Evolutionary conservation across 2,888 invertebrate species (phyloP), one percentile per base, ranked within the genome.

Genomic region (Nomada ruficornis): DNA sequence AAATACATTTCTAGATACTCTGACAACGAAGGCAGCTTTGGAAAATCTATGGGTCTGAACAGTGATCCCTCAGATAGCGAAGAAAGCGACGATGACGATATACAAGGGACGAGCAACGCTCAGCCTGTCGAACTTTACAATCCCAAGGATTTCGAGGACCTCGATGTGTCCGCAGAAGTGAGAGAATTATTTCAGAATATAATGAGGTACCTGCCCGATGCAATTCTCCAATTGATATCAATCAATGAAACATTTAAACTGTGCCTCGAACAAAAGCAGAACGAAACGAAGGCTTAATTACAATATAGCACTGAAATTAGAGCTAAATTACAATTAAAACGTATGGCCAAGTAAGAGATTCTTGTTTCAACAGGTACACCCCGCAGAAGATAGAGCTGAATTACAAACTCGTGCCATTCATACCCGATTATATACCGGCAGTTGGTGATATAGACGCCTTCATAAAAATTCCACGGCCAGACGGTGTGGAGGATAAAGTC

Each of bases 381-480:
- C 98, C 99, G 0, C 98, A 98, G 94, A 96, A 98, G 94, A 97
- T 98, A 73, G 98, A 98, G 88, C 95, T 98, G 60, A 98, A 98
- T 70, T 97, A 97, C 93, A 97, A 97, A 91, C 95, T 99, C 91
- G 97, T 97, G 91, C 98, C 99, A 0, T 99, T 99, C 93, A 96
- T 99, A 73, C 98, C 99, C 0, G 99, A 99, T 91, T 99, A 97
- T 94, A 97, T 99, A 89, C 99, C 99, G 11, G 98, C 99, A 0
- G 99, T 99, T 64, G 99, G 99, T 0, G 99, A 99, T 94, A 98
- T 99, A 87, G 99, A 99, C 94, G 98, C 99, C 3, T 99, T 99
- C 94, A 96, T 99, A 57, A 99, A 99, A 95, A 97, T 99, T 1
- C 95, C 96, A 63, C 96, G 98, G 29, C 99, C 99, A 0, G 97